These are phyloP conservation scores for Anguilla pacifica DNA, from an alignment of 2,797 vertebrate genomes.

Conservation along the genomic window DNA sequence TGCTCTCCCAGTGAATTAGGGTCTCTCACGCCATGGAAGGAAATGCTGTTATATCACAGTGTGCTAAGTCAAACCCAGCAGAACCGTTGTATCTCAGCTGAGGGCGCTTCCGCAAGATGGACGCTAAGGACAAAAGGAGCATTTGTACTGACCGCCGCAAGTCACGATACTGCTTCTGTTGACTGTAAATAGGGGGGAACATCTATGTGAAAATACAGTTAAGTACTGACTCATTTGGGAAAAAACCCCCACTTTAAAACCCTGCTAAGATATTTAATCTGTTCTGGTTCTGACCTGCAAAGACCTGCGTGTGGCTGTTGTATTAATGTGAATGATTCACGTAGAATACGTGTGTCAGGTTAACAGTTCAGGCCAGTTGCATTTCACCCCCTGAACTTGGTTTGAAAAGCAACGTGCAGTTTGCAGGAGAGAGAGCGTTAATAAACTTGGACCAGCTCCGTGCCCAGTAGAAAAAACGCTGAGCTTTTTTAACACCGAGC, in stretches of 20 bases:
- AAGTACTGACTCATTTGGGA: not conserved
- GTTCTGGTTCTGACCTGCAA: not conserved
- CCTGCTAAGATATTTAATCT: not conserved
- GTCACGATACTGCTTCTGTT: not conserved
- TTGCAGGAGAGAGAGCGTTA: not conserved
- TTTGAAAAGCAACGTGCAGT: not conserved
- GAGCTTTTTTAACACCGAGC: not conserved
- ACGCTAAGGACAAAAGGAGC: not conserved
- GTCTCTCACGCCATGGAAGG: not conserved
- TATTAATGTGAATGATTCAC: not conserved
- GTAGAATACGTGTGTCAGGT: not conserved
- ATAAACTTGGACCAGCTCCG: not conserved
- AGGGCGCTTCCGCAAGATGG: not conserved
- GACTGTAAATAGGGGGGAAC: not conserved
- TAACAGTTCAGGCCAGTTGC: not conserved
- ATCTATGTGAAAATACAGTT: not conserved
- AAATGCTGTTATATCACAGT: not conserved
- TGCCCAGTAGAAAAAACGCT: not conserved
- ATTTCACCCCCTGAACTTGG: not conserved
- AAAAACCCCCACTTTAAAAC: not conserved
- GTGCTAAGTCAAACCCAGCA: not conserved
- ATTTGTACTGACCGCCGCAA: not conserved
- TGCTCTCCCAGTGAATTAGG: not conserved
- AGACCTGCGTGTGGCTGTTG: not conserved
- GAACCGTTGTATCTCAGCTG: not conserved